Percentiles rank a stretch among this genome's conserved stretches.
phyloP scores from a whole-genome alignment of 2,797 vertebrate species.

The Podarcis lilfordi region DNA sequence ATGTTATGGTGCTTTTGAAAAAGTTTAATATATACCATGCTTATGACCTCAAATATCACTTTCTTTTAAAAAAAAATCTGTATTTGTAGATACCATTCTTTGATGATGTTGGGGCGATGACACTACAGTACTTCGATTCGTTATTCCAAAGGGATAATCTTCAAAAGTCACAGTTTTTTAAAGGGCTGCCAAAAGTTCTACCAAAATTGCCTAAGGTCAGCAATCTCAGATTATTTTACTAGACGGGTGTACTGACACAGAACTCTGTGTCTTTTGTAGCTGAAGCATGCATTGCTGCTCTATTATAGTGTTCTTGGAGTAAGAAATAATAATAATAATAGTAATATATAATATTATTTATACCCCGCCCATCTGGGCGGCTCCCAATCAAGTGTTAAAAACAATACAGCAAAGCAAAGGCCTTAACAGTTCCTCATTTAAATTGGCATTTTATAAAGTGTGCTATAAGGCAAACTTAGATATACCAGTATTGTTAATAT shows the following conservation, averaged over 20 bases:
- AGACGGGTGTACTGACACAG: not conserved
- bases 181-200: constrained; percentile 96
- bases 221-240: not conserved
- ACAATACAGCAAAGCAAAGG: not conserved
- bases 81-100: constrained; percentile 94
- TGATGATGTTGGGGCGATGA: constrained; percentile 94
- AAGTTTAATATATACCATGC: constrained; percentile 2
- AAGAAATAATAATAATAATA: not conserved
- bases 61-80: constrained; percentile 38
- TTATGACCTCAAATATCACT: constrained; percentile 25
- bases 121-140: constrained; percentile 97
- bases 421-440: constrained; percentile 12
- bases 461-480: not conserved
- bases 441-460: not conserved
- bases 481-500: constrained; percentile 4
- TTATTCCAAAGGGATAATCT: constrained; percentile 98
- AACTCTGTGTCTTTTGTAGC: not conserved
- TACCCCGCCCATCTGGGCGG: too few relatives aligned
- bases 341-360: too few relatives aligned
- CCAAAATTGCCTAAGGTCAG: constrained; percentile 96
- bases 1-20: not conserved
- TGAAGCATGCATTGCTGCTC: not conserved
- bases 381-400: too few relatives aligned
- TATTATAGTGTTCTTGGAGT: not conserved
- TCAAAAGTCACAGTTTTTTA: constrained; percentile 99